phyloP scores from a whole-genome alignment of 2,888 invertebrate genomes.

The Leptinotarsa haldemani region DNA sequence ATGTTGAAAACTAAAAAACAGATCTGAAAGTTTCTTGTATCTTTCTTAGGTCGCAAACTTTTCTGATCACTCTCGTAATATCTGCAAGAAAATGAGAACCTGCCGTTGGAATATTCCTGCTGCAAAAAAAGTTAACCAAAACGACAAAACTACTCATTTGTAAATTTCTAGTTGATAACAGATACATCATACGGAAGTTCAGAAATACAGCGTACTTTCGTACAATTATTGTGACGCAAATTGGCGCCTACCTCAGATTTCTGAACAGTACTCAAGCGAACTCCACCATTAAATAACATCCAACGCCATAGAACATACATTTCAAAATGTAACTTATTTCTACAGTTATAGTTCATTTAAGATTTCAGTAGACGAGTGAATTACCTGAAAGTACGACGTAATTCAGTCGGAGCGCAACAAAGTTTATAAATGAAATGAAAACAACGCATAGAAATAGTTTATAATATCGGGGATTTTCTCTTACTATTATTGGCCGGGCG shows the following conservation, averaged over 20 bases:
- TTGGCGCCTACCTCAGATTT: background rate
- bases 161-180: too few species aligned
- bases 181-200: too few species aligned
- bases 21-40: too few species aligned
- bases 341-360: slow-evolving; percentile 19
- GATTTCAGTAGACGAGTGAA: slow-evolving; percentile 11
- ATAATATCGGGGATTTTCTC: slow-evolving; percentile 31
- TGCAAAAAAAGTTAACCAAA: too few species aligned
- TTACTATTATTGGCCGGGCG: slow-evolving; percentile 28
- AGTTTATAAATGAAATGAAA: slow-evolving; percentile 39
- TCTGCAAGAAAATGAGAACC: too few species aligned
- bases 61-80: too few species aligned
- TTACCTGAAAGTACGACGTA: slow-evolving; percentile 25
- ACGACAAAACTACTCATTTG: too few species aligned
- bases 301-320: background rate
- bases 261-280: too few species aligned
- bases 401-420: slow-evolving; percentile 29
- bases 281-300: background rate
- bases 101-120: too few species aligned
- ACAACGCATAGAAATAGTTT: slow-evolving; percentile 38
- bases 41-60: too few species aligned
- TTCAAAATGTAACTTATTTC: slow-evolving; percentile 4
- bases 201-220: too few species aligned
- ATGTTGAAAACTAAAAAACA: too few species aligned
- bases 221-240: background rate